Conservation (phyloP, 2,113 vertebrate species). For the Sinocyclocheilus rhinocerous region DNA sequence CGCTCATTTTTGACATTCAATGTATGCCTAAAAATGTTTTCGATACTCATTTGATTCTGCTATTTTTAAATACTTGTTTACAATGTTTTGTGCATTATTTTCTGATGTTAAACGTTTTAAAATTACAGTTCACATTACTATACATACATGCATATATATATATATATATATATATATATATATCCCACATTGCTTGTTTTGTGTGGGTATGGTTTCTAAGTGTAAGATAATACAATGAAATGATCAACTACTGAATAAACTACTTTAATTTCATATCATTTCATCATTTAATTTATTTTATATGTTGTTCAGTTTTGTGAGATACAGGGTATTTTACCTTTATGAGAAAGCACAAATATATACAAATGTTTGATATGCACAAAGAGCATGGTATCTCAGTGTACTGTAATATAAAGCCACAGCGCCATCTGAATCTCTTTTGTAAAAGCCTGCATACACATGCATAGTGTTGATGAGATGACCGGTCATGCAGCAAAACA, state of each 20-base stretch:
- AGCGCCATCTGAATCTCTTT: neutral
- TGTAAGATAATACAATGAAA: no score
- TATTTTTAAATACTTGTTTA: neutral
- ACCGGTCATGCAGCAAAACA: neutral
- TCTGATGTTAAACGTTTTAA: no score
- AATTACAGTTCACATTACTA: neutral
- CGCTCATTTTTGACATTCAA: neutral
- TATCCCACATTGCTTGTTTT: no score
- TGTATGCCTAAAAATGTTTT: neutral
- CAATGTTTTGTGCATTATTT: neutral
- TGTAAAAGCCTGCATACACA: neutral
- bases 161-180: no score
- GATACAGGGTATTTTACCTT: no score
- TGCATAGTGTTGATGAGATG: neutral
- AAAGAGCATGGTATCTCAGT: neutral
- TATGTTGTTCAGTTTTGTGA: no score
- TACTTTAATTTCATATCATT: no score
- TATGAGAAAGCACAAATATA: neutral
- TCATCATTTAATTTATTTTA: no score
- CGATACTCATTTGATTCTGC: neutral
- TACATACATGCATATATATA: no score
- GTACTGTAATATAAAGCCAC: neutral
- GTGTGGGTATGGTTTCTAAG: no score
- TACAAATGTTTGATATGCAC: neutral
- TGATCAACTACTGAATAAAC: no score